Evolutionary conservation across 2,888 invertebrate genomes (phyloP).

Genomic region (Cerceris rybyensis): DNA sequence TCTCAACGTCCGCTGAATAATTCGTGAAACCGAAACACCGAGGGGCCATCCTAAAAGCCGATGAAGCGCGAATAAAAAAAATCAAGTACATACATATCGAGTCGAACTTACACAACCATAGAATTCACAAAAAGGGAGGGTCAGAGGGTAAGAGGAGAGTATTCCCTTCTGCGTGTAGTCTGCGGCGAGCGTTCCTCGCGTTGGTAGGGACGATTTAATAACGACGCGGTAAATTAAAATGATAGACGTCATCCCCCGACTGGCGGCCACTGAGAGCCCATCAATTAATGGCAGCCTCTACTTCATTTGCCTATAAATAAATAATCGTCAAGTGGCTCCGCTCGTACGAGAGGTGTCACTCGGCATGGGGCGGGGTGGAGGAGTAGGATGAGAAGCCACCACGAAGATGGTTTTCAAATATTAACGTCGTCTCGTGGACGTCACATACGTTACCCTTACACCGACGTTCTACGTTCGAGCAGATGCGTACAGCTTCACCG

Average conservation of each 20-base stretch:
- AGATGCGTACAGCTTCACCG: constrained; percentile 57
- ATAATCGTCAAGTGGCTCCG: constrained; percentile 73
- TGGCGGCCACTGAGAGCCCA: constrained; percentile 78
- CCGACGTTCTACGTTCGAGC: constrained; percentile 54
- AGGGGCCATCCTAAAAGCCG: constrained; percentile 38
- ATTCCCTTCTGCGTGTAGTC: constrained; percentile 34
- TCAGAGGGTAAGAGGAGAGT: constrained; percentile 13
- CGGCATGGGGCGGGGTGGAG: constrained; percentile 39
- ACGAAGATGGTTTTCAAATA: constrained; percentile 75
- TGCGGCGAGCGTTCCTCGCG: constrained; percentile 47
- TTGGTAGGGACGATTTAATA: constrained; percentile 71
- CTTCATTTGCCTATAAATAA: constrained; percentile 63
- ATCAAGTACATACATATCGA: constrained; percentile 9
- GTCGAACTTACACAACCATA: constrained; percentile 31
- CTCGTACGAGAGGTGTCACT: constrained; percentile 72
- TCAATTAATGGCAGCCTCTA: constrained; percentile 75
- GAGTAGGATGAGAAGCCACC: constrained; percentile 60
- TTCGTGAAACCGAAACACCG: constrained; percentile 41
- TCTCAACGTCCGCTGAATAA: constrained; percentile 26
- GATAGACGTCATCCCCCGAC: constrained; percentile 76
- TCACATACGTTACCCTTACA: constrained; percentile 73
- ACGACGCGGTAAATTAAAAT: constrained; percentile 78
- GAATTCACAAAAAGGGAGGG: constrained; percentile 10
- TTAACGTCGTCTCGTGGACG: constrained; percentile 76
- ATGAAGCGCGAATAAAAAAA: constrained; percentile 33